These are phyloP conservation scores for Artemia sinica DNA, from an alignment of 2,888 invertebrate species.

Conservation along the genomic window DNA sequence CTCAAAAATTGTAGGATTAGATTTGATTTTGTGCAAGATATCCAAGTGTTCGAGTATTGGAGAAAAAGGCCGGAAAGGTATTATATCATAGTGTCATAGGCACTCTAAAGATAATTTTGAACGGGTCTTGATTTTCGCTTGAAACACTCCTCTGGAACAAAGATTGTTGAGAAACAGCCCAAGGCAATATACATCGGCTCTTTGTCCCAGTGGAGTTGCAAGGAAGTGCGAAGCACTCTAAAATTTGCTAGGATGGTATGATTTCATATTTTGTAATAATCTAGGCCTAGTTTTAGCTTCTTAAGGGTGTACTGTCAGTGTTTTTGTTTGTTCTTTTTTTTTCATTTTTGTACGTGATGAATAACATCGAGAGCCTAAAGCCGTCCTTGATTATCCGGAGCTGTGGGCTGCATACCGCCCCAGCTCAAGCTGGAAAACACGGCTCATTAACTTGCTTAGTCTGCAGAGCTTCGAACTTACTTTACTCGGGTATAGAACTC, in stretches of 20 bases:
- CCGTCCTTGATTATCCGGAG: neutral
- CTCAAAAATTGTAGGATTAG: neutral
- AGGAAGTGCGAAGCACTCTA: slow-evolving; percentile 8
- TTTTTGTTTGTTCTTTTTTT: neutral
- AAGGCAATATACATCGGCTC: neutral
- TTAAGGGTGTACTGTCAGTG: slow-evolving; percentile 4
- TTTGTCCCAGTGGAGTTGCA: neutral
- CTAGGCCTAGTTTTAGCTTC: neutral
- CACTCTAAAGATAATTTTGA: slow-evolving; percentile 11
- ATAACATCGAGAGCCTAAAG: slow-evolving; percentile 12
- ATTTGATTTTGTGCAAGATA: slow-evolving; percentile 1
- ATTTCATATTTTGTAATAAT: too few species aligned
- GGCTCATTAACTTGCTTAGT: too few species aligned
- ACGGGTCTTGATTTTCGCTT: slow-evolving; percentile 13
- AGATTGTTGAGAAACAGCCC: neutral
- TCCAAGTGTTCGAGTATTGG: neutral
- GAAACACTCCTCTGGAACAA: neutral
- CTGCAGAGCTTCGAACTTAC: too few species aligned
- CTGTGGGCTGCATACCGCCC: slow-evolving; percentile 11
- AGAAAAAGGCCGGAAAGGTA: neutral
- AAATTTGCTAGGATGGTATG: slow-evolving; percentile 6
- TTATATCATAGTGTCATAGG: slow-evolving; percentile 9
- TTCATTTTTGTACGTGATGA: neutral
- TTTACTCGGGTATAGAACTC: too few species aligned
- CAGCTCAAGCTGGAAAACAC: neutral